A percentile compares a stretch with the other conserved stretches of the same genome.
Evolutionary conservation across 2,888 invertebrate species (phyloP).

Genomic region (Sacculina carcini): DNA sequence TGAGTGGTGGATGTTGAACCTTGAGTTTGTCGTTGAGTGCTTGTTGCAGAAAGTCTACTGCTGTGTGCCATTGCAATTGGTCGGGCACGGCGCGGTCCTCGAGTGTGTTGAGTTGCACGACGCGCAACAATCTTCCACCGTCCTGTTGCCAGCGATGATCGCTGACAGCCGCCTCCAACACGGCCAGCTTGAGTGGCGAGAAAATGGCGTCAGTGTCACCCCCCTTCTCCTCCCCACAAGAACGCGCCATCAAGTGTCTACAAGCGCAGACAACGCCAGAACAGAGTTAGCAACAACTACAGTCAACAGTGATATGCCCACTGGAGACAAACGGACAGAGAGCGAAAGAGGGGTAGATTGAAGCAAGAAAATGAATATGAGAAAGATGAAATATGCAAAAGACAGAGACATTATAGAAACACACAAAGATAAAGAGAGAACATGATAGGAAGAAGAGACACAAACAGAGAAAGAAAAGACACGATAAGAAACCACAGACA

Average conservation of each 20-base stretch:
- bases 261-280: not conserved
- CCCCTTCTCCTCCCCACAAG: conserved; percentile 33
- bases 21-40: conserved; percentile 49
- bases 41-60: conserved; percentile 62
- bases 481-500: too few relatives aligned
- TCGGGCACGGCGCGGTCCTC: conserved; percentile 66
- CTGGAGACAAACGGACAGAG: too few relatives aligned
- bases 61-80: conserved; percentile 74
- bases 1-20: too few relatives aligned
- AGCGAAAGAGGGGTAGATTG: too few relatives aligned
- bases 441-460: too few relatives aligned
- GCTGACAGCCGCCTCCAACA: conserved; percentile 58
- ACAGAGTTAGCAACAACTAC: too few relatives aligned
- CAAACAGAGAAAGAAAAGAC: too few relatives aligned
- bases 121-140: conserved; percentile 57
- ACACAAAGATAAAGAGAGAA: too few relatives aligned
- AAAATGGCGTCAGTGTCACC: conserved; percentile 66
- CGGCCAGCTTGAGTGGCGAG: conserved; percentile 59
- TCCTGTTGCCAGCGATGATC: conserved; percentile 75
- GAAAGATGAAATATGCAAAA: too few relatives aligned
- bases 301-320: too few relatives aligned
- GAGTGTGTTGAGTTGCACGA: conserved; percentile 77
- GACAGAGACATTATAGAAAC: too few relatives aligned
- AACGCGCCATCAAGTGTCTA: conserved; percentile 10
- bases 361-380: too few relatives aligned